Conservation (phyloP, 30 jellyfish, hydroid and myxozoan genomes). For the Cassiopea xamachana region DNA sequence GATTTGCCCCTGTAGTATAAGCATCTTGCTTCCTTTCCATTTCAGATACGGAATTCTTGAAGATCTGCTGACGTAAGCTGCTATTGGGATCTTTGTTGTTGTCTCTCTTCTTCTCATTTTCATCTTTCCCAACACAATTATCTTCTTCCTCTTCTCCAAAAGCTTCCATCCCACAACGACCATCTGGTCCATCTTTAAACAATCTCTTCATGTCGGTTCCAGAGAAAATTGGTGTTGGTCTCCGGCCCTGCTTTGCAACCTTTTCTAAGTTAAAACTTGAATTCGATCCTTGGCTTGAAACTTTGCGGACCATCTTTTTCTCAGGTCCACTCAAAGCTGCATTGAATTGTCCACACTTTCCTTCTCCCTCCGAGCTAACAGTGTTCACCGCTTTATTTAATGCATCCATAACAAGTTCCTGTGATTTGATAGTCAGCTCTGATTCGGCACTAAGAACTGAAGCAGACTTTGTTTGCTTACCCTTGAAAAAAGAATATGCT, state of each 20-base stretch:
- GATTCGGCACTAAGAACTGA: neutral
- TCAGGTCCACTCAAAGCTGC: neutral
- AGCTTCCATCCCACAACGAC: constrained; percentile 16
- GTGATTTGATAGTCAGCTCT: neutral
- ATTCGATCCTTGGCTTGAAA: neutral
- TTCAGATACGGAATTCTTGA: neutral
- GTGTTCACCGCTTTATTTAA: neutral
- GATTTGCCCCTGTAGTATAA: constrained; percentile 37
- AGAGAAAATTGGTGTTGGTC: constrained; percentile 46
- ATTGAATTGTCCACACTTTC: too few relatives aligned
- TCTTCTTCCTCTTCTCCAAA: constrained; percentile 63
- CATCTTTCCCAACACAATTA: neutral
- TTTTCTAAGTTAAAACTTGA: neutral
- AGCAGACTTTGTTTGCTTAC: neutral
- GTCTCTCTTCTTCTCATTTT: neutral
- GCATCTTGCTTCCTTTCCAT: neutral
- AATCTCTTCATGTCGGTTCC: constrained; percentile 15
- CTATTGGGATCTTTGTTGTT: neutral
- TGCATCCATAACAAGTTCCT: constrained; percentile 1
- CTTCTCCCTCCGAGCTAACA: neutral
- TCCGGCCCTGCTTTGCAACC: neutral
- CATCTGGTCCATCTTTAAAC: constrained; percentile 1
- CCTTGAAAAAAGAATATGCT: too few relatives aligned
- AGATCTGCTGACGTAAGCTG: neutral
- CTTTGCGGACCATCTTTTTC: neutral